Conservation (phyloP, 2,797 vertebrate genomes). For the Prunella strophiata region DNA sequence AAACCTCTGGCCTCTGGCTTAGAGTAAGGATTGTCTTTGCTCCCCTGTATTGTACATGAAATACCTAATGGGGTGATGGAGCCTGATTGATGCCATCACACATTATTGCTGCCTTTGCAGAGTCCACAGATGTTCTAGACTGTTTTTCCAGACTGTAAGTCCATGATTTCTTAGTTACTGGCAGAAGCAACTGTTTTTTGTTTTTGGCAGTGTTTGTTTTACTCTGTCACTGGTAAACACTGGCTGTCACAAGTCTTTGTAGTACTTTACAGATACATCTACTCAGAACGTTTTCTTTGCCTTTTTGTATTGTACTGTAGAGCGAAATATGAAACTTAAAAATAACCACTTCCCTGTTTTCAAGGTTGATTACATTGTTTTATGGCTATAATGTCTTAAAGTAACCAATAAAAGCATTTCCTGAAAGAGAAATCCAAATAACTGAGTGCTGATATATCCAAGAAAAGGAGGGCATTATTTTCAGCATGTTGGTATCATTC, state of each 20-base stretch:
- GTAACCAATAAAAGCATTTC: not conserved
- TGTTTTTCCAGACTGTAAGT: not conserved
- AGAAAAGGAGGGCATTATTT: conserved; percentile 15
- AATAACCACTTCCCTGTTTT: conserved; percentile 18
- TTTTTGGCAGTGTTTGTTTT: not conserved
- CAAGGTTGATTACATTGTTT: conserved; percentile 44
- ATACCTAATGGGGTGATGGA: not conserved
- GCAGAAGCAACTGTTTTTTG: not conserved
- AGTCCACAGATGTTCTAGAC: not conserved
- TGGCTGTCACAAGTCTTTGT: not conserved
- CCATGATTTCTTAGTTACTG: not conserved
- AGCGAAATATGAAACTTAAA: conserved; percentile 15
- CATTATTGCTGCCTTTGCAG: not conserved
- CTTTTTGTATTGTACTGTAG: not conserved
- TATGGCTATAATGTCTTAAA: not conserved
- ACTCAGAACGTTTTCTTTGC: not conserved
- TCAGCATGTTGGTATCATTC: conserved; percentile 22
- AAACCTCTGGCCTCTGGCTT: not conserved
- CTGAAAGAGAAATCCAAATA: conserved; percentile 17
- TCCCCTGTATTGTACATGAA: not conserved
- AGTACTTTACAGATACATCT: not conserved
- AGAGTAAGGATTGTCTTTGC: not conserved
- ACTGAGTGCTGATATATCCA: not conserved
- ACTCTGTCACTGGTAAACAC: not conserved
- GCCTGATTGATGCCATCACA: not conserved